Evolutionary conservation across 92 coral and sea anemone genomes (phyloP).

Genomic region (Parazoanthus darwini): DNA sequence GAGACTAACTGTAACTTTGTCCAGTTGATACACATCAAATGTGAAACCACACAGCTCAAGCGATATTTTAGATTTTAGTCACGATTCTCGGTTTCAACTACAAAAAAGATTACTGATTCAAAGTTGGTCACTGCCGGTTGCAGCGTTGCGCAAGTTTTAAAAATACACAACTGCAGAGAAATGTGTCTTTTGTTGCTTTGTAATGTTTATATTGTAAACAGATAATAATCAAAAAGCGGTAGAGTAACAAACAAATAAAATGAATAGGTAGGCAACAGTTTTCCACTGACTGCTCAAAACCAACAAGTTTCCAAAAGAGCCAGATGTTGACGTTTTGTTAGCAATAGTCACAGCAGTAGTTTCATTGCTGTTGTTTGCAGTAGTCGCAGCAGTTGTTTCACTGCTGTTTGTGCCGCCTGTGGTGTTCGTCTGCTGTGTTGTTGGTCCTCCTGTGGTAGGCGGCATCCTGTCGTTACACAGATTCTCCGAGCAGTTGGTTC

Average conservation of each 20-base stretch:
- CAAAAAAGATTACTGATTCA: too few species aligned
- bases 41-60: too few species aligned
- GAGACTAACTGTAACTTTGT: too few species aligned
- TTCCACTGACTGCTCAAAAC: background rate
- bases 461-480: background rate
- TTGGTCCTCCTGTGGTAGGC: constrained; percentile 1
- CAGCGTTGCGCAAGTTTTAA: too few species aligned
- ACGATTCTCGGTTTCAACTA: too few species aligned
- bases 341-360: background rate
- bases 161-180: too few species aligned
- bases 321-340: background rate
- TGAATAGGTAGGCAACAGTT: background rate
- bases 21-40: too few species aligned
- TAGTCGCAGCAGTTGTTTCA: background rate
- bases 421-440: background rate
- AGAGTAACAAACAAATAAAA: background rate
- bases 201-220: too few species aligned
- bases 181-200: background rate
- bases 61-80: too few species aligned
- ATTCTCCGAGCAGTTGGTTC: background rate
- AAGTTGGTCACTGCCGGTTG: too few species aligned
- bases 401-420: background rate
- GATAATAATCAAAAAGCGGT: background rate
- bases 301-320: background rate
- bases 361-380: background rate